Conservation (phyloP, 2,797 vertebrate genomes). For the Hozukius guyotensis region DNA sequence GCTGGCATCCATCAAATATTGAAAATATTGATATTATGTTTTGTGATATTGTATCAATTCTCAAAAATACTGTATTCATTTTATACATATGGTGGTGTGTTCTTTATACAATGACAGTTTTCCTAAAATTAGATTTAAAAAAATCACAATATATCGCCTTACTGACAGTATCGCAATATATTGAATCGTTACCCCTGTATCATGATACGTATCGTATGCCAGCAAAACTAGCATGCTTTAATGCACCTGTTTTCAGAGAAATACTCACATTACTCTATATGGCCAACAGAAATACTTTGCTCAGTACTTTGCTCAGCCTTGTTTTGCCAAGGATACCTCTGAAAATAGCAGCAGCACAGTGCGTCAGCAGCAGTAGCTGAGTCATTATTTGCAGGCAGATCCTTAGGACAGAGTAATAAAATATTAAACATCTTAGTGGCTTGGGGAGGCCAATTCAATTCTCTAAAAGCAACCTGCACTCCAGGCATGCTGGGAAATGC, state of each 20-base stretch:
- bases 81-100: too few species aligned
- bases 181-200: too few species aligned
- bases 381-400: conserved; percentile 38
- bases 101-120: too few species aligned
- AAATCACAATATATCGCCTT: too few species aligned
- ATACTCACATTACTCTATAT: background rate
- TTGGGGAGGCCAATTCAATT: background rate
- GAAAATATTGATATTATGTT: too few species aligned
- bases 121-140: too few species aligned
- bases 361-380: conserved; percentile 15
- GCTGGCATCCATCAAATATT: too few species aligned
- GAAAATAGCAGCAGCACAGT: background rate
- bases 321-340: background rate
- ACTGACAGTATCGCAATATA: too few species aligned
- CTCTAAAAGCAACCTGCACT: background rate
- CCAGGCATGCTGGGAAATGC: background rate
- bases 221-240: too few species aligned
- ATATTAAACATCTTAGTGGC: conserved; percentile 17
- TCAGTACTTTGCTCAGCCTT: background rate
- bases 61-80: too few species aligned
- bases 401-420: conserved; percentile 9
- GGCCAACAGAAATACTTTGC: background rate
- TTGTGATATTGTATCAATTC: too few species aligned
- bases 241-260: background rate
- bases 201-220: too few species aligned